Evolutionary conservation across 1,140 invertebrate genomes (phyloP).

Genomic region (Luehdorfia chinensis): DNA sequence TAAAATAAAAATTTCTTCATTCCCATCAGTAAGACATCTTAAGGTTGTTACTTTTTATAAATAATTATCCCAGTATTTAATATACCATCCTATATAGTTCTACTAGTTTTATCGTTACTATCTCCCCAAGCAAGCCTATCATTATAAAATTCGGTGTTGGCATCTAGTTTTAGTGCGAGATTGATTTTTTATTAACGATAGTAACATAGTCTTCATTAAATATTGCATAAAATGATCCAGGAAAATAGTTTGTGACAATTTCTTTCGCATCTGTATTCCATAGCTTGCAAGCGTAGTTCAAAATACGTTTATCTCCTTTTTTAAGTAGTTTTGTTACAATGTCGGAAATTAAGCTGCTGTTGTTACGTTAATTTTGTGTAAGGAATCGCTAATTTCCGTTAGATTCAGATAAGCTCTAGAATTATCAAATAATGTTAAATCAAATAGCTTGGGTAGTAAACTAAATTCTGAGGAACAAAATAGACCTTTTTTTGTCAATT

Average conservation of each 20-base stretch:
- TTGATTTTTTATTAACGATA: constrained; percentile 23
- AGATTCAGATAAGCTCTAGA: constrained; percentile 24
- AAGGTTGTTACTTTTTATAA: too few species aligned
- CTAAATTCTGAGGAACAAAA: constrained; percentile 17
- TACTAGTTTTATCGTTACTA: constrained; percentile 19
- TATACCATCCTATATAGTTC: too few species aligned
- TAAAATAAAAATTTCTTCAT: too few species aligned
- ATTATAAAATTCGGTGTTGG: constrained; percentile 1
- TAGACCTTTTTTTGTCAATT: constrained; percentile 18
- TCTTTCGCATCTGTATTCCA: constrained; percentile 21
- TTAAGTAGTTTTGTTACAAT: constrained; percentile 20
- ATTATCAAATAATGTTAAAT: constrained; percentile 22
- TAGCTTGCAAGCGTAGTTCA: constrained; percentile 26
- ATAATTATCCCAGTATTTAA: too few species aligned
- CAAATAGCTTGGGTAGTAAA: constrained; percentile 15
- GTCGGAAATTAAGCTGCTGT: constrained; percentile 11
- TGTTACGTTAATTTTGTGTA: constrained; percentile 14
- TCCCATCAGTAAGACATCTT: too few species aligned
- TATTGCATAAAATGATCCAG: constrained; percentile 22
- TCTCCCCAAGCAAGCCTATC: constrained; percentile 25
- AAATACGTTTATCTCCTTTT: constrained; percentile 14
- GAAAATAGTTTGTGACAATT: constrained; percentile 26
- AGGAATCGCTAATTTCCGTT: constrained; percentile 12
- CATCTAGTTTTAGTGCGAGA: constrained; percentile 26
- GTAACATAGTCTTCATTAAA: constrained; percentile 22